Percentiles rank a stretch among this genome's conserved stretches.
Evolutionary conservation across 1,140 invertebrate species (phyloP).

Genomic region (Caenorhabditis elegans): DNA sequence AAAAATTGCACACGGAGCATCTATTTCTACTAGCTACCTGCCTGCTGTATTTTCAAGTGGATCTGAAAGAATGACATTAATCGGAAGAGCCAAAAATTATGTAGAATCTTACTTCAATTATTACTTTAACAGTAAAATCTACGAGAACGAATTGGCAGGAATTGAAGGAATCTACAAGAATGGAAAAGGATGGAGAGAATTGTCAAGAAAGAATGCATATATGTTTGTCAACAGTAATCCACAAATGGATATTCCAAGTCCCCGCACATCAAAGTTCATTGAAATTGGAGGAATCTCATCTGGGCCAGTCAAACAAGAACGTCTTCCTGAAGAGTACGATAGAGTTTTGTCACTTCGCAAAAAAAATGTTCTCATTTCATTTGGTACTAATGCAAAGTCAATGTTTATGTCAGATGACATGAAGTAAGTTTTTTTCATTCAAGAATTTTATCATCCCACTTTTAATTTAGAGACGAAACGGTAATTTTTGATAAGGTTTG

Average conservation of each 20-base stretch:
- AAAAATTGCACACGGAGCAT: constrained; percentile 6
- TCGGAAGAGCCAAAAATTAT: background rate
- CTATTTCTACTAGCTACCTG: constrained; percentile 10
- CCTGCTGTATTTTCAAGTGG: background rate
- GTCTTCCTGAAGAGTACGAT: background rate
- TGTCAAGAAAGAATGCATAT: background rate
- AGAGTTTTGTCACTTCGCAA: background rate
- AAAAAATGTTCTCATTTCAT: background rate
- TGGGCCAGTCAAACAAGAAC: background rate
- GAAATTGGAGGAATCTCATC: constrained; percentile 5
- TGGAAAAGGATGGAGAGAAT: constrained; percentile 1
- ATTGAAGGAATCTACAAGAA: background rate
- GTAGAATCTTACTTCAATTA: constrained; percentile 17
- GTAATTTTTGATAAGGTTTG: no score
- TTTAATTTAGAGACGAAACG: no score
- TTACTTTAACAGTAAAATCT: constrained; percentile 10
- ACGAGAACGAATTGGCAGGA: background rate
- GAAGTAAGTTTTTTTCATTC: background rate
- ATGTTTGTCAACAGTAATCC: constrained; percentile 15
- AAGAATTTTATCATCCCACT: no score
- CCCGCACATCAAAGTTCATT: background rate
- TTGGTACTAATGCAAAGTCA: background rate
- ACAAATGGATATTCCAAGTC: constrained; percentile 24
- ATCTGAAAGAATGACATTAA: background rate
- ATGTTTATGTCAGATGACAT: constrained; percentile 11